Evolutionary conservation across 2,888 invertebrate species (phyloP), one percentile per base, ranked within the genome.

Genomic region (Rhynchonema sp.): DNA sequence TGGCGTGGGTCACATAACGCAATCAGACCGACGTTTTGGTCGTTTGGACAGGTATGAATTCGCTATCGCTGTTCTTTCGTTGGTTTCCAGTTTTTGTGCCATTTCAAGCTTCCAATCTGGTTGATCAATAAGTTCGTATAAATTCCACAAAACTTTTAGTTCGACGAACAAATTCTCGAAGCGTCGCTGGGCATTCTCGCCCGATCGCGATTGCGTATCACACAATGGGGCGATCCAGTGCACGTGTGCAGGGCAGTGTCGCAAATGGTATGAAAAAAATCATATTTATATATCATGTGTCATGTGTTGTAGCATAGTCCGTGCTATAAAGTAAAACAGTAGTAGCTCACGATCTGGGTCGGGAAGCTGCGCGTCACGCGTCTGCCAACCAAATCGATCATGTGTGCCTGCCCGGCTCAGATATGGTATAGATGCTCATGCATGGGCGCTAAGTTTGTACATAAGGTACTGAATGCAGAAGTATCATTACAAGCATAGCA

Each of bases 1-100:
- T 92, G 86, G 82, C 80, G 89, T 66, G 92, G 92, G 49, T 87
- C 86, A 1, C 82, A 86, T 72, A 87, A 86, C 68, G 79, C 84
- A 30, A 80, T 87, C 69, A 81, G 85, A 63, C 87, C 89, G 0
- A 82, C 85, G 1, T 83, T 87, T 3, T 92, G 92, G 92, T 86
- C 87, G 70, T 86, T 85, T 68, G 86, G 87, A 1, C 92, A 91
- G 74, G 76, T 77, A 57, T 61, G 1, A 13, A 9, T 2, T 2
- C 1, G 26, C 2, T 26, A n/a, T 2, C 20, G n/a, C 26, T 46
- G 38, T 17, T 38, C 17, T 38, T 38, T 6, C 38, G 38, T 38
- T 38, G 38, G 6, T 38, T 38, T 17, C 6, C 38, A 38, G 38
- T 38, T 38, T 6, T 38, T 13, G 9, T 38, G 38, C 17, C 38